Evolutionary conservation across 2,888 invertebrate species (phyloP).

Genomic region (Nineta flava): DNA sequence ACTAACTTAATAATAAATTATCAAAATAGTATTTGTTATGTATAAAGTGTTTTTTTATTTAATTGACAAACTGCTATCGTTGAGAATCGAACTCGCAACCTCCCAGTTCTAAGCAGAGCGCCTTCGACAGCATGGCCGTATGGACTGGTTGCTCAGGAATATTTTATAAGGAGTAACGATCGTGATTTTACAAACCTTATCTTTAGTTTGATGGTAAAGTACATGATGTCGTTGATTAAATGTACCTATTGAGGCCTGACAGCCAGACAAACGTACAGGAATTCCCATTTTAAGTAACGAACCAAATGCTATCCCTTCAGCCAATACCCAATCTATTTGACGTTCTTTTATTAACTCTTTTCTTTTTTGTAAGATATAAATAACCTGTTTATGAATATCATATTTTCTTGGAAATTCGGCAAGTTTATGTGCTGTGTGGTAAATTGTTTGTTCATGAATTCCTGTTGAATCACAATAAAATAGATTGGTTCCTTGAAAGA

Average conservation of each 20-base stretch:
- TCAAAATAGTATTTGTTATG: no score
- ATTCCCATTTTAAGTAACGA: conserved; percentile 92
- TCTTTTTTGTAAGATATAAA: conserved; percentile 76
- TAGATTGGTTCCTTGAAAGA: no score
- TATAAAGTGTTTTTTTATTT: no score
- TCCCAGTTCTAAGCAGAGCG: no score
- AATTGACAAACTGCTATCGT: no score
- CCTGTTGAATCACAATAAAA: conserved; percentile 33
- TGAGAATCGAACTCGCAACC: no score
- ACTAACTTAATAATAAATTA: no score
- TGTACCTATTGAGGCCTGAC: conserved; percentile 97
- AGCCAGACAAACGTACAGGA: conserved; percentile 86
- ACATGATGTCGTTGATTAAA: conserved; percentile 84
- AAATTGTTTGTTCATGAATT: conserved; percentile 68
- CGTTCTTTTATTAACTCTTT: conserved; percentile 85
- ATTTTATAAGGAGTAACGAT: no score
- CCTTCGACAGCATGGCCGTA: no score
- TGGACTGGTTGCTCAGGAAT: no score
- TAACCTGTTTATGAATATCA: conserved; percentile 73
- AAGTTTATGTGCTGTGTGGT: conserved; percentile 75
- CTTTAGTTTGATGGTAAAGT: conserved; percentile 92
- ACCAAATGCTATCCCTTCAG: conserved; percentile 98
- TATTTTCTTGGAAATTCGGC: conserved; percentile 79
- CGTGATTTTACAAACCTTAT: conserved; percentile 40
- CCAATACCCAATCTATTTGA: conserved; percentile 92